Percentiles rank a stretch among this genome's conserved stretches.
phyloP scores from a whole-genome alignment of 2,797 vertebrate genomes.

The Anguilla anguilla region DNA sequence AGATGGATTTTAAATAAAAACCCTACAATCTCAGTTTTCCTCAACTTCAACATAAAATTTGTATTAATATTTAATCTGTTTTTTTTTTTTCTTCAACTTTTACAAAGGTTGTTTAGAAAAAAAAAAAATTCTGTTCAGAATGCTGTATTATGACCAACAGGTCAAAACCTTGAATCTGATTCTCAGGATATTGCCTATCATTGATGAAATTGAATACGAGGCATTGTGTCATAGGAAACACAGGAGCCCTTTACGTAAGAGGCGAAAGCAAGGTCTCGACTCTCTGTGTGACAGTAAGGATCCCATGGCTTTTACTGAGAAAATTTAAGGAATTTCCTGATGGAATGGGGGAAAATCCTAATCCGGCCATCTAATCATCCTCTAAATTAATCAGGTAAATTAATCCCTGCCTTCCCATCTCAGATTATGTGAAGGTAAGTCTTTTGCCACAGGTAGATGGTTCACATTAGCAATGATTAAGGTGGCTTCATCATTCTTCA shows the following conservation, averaged over 20 bases:
- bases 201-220: background rate
- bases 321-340: background rate
- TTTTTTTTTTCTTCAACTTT: background rate
- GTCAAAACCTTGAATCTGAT: background rate
- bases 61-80: background rate
- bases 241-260: background rate
- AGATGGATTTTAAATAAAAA: background rate
- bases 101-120: background rate
- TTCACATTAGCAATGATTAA: background rate
- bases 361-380: background rate
- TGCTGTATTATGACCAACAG: background rate
- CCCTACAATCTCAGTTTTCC: background rate
- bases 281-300: background rate
- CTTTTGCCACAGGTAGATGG: background rate
- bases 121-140: background rate
- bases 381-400: background rate
- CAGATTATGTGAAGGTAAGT: background rate
- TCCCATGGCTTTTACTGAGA: background rate
- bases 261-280: background rate
- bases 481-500: background rate
- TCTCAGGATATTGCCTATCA: background rate
- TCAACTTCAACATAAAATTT: background rate
- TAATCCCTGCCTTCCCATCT: background rate
- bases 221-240: background rate
- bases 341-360: background rate